These are phyloP conservation scores for Patella caerulea DNA, from an alignment of 2,888 invertebrate genomes.

Conservation along the genomic window DNA sequence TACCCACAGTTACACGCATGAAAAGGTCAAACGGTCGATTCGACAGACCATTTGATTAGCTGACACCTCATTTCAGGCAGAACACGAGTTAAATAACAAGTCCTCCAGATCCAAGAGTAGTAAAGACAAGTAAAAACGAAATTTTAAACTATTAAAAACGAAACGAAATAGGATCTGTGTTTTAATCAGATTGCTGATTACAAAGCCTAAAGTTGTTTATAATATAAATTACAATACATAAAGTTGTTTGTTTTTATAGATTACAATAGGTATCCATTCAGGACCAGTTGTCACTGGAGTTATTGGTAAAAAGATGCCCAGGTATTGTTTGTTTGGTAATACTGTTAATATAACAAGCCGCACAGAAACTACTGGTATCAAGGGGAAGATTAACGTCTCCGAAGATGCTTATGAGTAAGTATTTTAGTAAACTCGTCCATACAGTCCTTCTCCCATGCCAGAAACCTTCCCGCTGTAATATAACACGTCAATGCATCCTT, in stretches of 20 bases:
- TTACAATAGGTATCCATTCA: slow-evolving; percentile 68
- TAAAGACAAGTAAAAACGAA: too few species aligned
- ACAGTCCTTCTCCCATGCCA: too few species aligned
- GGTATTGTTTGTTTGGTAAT: slow-evolving; percentile 69
- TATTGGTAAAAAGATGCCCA: slow-evolving; percentile 67
- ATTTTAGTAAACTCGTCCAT: not conserved
- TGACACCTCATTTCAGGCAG: too few species aligned
- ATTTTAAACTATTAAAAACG: too few species aligned
- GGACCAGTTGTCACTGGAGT: slow-evolving; percentile 69
- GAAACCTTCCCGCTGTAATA: too few species aligned
- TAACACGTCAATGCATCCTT: too few species aligned
- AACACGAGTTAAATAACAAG: too few species aligned
- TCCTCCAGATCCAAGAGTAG: too few species aligned
- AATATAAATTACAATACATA: not conserved
- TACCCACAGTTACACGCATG: too few species aligned
- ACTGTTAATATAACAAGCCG: slow-evolving; percentile 68
- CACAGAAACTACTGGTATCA: slow-evolving; percentile 67
- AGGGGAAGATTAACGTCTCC: slow-evolving; percentile 66
- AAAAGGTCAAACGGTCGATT: too few species aligned
- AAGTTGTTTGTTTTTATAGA: slow-evolving; percentile 42
- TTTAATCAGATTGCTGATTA: not conserved
- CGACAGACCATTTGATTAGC: too few species aligned
- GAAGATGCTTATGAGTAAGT: slow-evolving; percentile 69
- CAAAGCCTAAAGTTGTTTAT: not conserved
- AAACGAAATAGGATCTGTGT: too few species aligned